Base-by-base conservation (phyloP, 1,140 invertebrate genomes). In the Mizuhopecten yessoensis region DNA sequence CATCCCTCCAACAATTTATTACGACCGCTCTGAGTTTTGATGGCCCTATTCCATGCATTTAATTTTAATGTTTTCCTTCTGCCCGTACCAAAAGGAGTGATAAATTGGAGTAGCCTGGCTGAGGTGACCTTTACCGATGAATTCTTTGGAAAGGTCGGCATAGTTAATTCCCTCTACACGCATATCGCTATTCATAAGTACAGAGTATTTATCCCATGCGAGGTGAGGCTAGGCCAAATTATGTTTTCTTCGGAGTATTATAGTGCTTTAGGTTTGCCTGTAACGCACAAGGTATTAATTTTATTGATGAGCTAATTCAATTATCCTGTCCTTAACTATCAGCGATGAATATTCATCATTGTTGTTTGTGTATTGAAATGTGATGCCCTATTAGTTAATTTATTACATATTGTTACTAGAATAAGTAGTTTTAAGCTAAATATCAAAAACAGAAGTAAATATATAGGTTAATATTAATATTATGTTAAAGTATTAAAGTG, bases 51-150 rank as follows among this genome's bases (percentile, higher is more conserved):
- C n/a, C 57, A 75, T 75, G 57, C 57, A 75, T 75, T 75, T 75
- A 75, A 75, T 75, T 75, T 75, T 75, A 75, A 75, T 75, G 57
- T 75, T n/a, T 75, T 75, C 57, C 57, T 75, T 75, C 57, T 75
- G 23, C 57, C 57, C n/a, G 57, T 75, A 75, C 57, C 57, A 29
- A 75, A 1, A 75, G 57, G 57, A 75, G 57, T 75, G 57, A 75
- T 75, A 75, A 75, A 75, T 75, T 75, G 57, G 11, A 75, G 57
- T n/a, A 75, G 57, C 57, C 57, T 75, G 57, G 57, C 57, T 29
- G 5, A 75, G 57, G 57, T 75, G 57, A 75, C 57, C 57, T 75
- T 75, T 75, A n/a, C 11, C 57, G 57, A 75, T 75, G 57, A 75
- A 75, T 75, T 75, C 57, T 75, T 75, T 75, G 57, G 57, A 75